Evolutionary conservation across 2,113 vertebrate species (phyloP), one percentile per base, ranked within the genome.

Genomic region (Halichoeres trimaculatus): DNA sequence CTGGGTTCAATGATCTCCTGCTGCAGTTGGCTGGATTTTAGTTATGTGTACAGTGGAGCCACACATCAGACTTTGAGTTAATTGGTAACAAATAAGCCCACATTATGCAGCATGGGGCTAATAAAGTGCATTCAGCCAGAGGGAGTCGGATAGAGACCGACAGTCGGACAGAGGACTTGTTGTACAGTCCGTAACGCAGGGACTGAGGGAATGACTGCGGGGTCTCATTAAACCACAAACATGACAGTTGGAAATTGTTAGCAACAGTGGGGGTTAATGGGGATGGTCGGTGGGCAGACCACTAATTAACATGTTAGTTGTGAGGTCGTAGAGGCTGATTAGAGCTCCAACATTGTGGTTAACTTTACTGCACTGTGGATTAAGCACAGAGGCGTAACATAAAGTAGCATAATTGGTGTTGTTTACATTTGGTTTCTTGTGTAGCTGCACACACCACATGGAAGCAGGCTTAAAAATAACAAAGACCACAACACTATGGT

Each of bases 81-180:
- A 92, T 88, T 88, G 72, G 82, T 81, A 72, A 87, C 84, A 90
- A 87, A 91, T 86, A 74, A 83, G 76, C 38, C 71, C n/a, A 30
- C 57, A 69, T 66, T 80, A 68, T 63, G 68, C 74, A 69, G 70
- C 62, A 58, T 2, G 19, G 63, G 59, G 36, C 71, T 67, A 69
- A 81, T 79, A 76, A 83, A 80, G 48, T 73, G 72, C 63, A 81
- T 61, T 26, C 22, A 60, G 45, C 10, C 1, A 60, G 47, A 56
- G 38, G 23, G 34, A 67, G 20, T 58, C 14, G 69, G 38, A 61
- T 63, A 23, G 11, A 60, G 47, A 45, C 51, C 20, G 35, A 52
- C 23, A 69, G 57, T 45, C 16, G 30, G 50, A 70, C 50, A 55
- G 23, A 26, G 10, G 64, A 55, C 38, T 38, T 41, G 22, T 24